phyloP scores from a whole-genome alignment of 1,140 invertebrate genomes.

The Papilio xuthus region DNA sequence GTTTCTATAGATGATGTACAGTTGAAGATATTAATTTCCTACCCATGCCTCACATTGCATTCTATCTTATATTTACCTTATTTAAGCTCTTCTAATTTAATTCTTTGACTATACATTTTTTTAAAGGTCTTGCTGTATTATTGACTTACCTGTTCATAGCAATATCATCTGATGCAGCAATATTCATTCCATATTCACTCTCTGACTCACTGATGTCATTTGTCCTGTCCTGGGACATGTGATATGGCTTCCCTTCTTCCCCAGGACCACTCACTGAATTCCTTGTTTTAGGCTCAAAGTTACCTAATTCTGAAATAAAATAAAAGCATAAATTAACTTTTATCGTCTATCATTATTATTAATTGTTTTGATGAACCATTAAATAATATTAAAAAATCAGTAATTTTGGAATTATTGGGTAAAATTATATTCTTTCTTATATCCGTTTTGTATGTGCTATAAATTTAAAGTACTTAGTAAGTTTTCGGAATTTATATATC shows the following conservation, averaged over 20 bases:
- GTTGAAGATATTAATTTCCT: no score
- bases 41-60: background rate
- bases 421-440: no score
- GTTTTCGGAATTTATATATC: background rate
- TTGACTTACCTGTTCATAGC: conserved; percentile 75
- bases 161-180: conserved; percentile 98
- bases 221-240: conserved; percentile 86
- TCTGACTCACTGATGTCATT: conserved; percentile 89
- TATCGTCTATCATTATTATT: background rate
- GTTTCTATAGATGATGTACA: no score
- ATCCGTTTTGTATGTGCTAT: no score
- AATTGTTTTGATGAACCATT: no score
- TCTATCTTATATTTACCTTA: no score
- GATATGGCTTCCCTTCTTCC: conserved; percentile 90
- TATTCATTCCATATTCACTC: conserved; percentile 97
- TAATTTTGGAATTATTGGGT: no score
- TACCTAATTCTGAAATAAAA: conserved; percentile 78
- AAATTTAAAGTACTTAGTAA: no score
- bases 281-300: conserved; percentile 87
- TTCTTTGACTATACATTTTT: no score
- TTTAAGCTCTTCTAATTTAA: no score
- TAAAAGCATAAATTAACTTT: background rate
- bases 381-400: no score
- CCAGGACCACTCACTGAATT: conserved; percentile 88
- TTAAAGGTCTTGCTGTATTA: background rate